Conservation (phyloP, 2,797 vertebrate genomes). For the Peromyscus nudipes region DNA sequence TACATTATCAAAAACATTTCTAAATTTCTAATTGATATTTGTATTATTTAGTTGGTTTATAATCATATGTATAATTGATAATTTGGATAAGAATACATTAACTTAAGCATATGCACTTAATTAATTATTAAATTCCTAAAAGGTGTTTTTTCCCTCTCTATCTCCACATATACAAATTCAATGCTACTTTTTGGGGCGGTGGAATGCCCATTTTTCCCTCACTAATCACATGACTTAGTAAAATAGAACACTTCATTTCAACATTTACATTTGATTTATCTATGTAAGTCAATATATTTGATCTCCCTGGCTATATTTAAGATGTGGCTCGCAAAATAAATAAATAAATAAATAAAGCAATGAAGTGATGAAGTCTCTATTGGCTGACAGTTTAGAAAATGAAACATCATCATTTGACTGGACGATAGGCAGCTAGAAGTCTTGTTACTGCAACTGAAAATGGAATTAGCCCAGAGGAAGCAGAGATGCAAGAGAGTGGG, state of each 20-base stretch:
- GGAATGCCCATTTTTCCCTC: neutral
- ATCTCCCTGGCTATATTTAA: neutral
- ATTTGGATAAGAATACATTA: neutral
- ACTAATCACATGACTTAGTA: neutral
- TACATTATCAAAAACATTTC: conserved; percentile 11
- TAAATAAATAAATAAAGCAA: neutral
- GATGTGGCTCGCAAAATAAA: neutral
- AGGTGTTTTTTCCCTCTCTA: neutral
- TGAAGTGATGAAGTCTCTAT: neutral
- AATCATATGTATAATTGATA: neutral
- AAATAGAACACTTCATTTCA: neutral
- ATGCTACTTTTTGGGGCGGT: neutral
- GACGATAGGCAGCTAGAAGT: neutral
- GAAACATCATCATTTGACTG: neutral
- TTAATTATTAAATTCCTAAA: neutral
- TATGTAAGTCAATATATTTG: neutral
- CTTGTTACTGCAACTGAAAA: conserved; percentile 8
- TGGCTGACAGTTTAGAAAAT: neutral
- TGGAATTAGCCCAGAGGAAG: neutral
- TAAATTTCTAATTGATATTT: neutral
- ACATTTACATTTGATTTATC: neutral
- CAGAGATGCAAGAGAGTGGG: neutral
- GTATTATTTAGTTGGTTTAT: neutral
- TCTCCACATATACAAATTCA: neutral
- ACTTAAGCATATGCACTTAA: neutral